Conservation (phyloP, 2,888 invertebrate genomes). For the Trilocha varians region DNA sequence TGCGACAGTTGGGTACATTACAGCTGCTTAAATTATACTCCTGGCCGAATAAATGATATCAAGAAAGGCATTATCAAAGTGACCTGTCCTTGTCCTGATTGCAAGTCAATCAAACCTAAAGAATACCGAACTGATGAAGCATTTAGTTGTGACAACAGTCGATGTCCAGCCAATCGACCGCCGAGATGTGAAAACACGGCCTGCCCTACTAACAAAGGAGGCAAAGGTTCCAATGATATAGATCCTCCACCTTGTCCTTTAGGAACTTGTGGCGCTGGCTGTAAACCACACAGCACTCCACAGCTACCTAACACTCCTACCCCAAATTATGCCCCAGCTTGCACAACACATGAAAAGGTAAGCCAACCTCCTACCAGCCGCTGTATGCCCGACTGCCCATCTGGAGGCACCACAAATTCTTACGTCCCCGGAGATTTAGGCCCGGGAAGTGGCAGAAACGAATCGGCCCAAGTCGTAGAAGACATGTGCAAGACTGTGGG, state of each 20-base stretch:
- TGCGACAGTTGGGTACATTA: slow-evolving; percentile 54
- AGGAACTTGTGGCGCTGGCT: slow-evolving; percentile 25
- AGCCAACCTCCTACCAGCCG: background rate
- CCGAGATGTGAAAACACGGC: slow-evolving; percentile 27
- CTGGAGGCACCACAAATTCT: slow-evolving; percentile 10
- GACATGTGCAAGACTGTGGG: slow-evolving; percentile 24
- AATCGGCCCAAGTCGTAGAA: slow-evolving; percentile 20
- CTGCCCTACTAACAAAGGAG: slow-evolving; percentile 24
- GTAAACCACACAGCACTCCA: slow-evolving; percentile 24
- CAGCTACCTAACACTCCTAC: slow-evolving; percentile 7
- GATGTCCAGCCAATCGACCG: slow-evolving; percentile 40
- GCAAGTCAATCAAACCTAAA: slow-evolving; percentile 32
- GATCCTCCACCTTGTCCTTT: slow-evolving; percentile 19
- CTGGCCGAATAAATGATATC: slow-evolving; percentile 51
- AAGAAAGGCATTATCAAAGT: slow-evolving; percentile 45
- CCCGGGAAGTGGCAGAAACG: background rate
- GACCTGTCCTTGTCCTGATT: slow-evolving; percentile 58
- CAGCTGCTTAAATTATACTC: slow-evolving; percentile 48
- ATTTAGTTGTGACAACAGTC: slow-evolving; percentile 34
- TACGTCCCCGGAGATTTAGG: slow-evolving; percentile 22
- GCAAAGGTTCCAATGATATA: slow-evolving; percentile 11
- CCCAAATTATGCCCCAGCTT: background rate
- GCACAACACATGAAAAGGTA: background rate
- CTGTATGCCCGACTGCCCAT: slow-evolving; percentile 12
- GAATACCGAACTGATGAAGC: slow-evolving; percentile 35